Conservation (phyloP, 2,888 invertebrate species). For the Oligia latruncula region DNA sequence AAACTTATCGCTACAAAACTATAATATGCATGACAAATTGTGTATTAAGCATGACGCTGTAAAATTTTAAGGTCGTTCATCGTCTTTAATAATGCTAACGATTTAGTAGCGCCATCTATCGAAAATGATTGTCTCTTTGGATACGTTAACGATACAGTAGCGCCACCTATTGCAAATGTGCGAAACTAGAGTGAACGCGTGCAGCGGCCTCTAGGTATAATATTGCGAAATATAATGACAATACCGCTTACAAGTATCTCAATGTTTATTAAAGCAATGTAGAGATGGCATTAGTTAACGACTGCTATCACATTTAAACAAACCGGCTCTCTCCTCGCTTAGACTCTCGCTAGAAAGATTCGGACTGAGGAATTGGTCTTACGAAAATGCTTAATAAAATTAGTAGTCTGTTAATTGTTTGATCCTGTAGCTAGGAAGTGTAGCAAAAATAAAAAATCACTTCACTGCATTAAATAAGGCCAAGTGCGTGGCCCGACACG, state of each 20-base stretch:
- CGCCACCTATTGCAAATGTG: constrained; percentile 24
- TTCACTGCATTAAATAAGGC: too few relatives aligned
- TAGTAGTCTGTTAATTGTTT: too few relatives aligned
- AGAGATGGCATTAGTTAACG: constrained; percentile 33
- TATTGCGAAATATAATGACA: background rate
- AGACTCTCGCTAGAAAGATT: background rate
- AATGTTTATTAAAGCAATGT: background rate
- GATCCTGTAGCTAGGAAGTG: too few relatives aligned
- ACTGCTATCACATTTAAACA: too few relatives aligned
- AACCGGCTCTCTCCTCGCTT: background rate
- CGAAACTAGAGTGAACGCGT: background rate
- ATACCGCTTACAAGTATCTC: background rate
- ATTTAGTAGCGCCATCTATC: constrained; percentile 31
- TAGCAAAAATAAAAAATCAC: too few relatives aligned
- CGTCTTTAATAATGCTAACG: background rate
- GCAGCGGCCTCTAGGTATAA: constrained; percentile 33
- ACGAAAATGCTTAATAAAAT: too few relatives aligned
- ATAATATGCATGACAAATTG: constrained; percentile 42
- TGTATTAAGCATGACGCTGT: constrained; percentile 35
- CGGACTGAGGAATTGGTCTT: background rate
- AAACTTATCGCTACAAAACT: constrained; percentile 37
- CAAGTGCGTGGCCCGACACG: too few relatives aligned
- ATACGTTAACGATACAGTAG: background rate
- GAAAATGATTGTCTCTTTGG: background rate
- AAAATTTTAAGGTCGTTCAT: constrained; percentile 15